Conservation (phyloP, 2,113 vertebrate genomes). For the Erinaceus europaeus region DNA sequence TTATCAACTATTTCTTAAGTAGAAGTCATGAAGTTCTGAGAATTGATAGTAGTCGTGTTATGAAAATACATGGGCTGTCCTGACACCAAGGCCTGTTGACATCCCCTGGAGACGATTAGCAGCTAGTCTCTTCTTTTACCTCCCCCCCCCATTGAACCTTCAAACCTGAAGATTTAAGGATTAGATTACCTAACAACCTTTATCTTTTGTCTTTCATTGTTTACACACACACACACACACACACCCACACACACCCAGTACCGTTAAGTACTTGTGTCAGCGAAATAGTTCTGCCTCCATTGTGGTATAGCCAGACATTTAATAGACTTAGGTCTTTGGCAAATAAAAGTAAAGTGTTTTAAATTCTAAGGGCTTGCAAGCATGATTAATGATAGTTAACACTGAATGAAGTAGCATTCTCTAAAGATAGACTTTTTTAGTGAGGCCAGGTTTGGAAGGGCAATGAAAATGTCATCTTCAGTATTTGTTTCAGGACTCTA, state of each 20-base stretch:
- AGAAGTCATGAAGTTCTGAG: not conserved
- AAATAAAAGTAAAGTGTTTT: conserved; percentile 1
- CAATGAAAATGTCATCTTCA: too few relatives aligned
- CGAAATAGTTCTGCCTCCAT: too few relatives aligned
- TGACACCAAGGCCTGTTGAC: not conserved
- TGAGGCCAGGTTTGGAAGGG: too few relatives aligned
- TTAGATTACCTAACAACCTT: conserved; percentile 38
- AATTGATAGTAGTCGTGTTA: not conserved
- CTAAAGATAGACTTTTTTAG: not conserved
- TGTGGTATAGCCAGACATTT: too few relatives aligned
- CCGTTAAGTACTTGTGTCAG: too few relatives aligned
- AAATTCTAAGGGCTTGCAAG: not conserved
- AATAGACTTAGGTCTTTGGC: too few relatives aligned
- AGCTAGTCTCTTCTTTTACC: not conserved
- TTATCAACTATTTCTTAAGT: too few relatives aligned
- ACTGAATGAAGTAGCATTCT: not conserved
- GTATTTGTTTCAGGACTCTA: too few relatives aligned
- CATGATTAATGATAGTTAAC: not conserved
- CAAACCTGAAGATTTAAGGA: conserved; percentile 62
- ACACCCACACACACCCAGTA: too few relatives aligned
- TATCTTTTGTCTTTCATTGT: too few relatives aligned
- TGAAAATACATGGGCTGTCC: not conserved
- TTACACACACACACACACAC: too few relatives aligned
- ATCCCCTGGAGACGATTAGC: conserved; percentile 19
- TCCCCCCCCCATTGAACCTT: too few relatives aligned